A percentile compares a stretch with the other conserved stretches of the same genome.
phyloP scores from a whole-genome alignment of 2,113 vertebrate genomes.

The Chaetura pelagica region DNA sequence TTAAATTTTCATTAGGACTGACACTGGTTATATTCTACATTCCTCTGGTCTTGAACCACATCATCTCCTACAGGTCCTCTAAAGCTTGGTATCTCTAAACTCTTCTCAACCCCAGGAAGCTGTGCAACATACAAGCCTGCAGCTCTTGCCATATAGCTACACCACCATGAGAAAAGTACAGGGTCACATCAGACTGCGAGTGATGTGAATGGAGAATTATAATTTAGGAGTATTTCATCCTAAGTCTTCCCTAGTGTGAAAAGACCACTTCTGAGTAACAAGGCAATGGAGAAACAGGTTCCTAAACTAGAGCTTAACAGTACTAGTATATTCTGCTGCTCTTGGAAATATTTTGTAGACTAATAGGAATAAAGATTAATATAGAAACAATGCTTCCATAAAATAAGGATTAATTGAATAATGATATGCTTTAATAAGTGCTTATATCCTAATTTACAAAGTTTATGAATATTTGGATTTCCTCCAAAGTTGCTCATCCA shows the following conservation, averaged over 20 bases:
- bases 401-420: slow-evolving; percentile 21
- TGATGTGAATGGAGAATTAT: background rate
- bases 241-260: background rate
- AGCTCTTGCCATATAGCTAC: background rate
- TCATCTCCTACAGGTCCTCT: background rate
- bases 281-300: background rate
- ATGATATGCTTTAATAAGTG: slow-evolving; percentile 1
- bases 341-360: background rate
- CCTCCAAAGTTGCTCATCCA: slow-evolving; percentile 38
- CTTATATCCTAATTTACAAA: slow-evolving; percentile 33
- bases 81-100: background rate
- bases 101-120: background rate
- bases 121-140: background rate
- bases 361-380: background rate
- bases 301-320: background rate
- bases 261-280: background rate
- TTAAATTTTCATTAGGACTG: background rate
- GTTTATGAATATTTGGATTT: slow-evolving; percentile 39
- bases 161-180: background rate
- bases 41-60: background rate
- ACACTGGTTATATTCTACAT: background rate
- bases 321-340: background rate
- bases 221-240: background rate
- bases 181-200: background rate
- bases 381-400: background rate